Percentiles rank a stretch among this genome's conserved stretches.
Evolutionary conservation across 2,797 vertebrate species (phyloP).

Genomic region (Epinephelus awoara): DNA sequence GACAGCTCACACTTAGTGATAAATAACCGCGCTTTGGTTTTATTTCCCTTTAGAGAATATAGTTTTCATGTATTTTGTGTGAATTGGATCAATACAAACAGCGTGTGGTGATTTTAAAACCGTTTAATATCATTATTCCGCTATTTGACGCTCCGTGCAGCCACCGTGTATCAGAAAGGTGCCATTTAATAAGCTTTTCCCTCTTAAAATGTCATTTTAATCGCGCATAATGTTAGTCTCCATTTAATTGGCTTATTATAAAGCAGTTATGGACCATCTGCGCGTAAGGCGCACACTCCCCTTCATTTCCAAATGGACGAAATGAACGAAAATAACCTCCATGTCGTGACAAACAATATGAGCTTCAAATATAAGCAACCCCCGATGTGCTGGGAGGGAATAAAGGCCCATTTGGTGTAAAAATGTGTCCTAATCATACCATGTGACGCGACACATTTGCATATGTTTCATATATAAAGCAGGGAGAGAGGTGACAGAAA

Average conservation of each 20-base stretch:
- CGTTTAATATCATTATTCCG: conserved; percentile 3
- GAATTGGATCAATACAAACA: no score
- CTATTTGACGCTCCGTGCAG: neutral
- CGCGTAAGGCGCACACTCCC: neutral
- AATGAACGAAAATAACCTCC: neutral
- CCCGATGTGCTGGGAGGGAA: neutral
- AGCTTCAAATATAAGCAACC: neutral
- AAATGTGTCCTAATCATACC: neutral
- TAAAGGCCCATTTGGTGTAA: conserved; percentile 5
- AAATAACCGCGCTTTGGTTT: no score
- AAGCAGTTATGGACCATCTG: no score
- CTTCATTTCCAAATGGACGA: neutral
- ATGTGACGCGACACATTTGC: neutral
- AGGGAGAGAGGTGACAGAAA: neutral
- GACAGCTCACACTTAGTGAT: neutral
- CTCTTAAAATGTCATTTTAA: neutral
- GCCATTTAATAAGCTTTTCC: neutral
- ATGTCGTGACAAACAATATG: conserved; percentile 14
- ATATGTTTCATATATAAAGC: neutral
- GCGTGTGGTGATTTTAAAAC: neutral
- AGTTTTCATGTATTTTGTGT: no score
- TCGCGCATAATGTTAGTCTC: neutral
- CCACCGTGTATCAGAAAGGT: no score
- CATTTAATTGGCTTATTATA: neutral
- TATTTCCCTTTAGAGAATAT: no score